Evolutionary conservation across 2,113 vertebrate genomes (phyloP), one percentile per base, ranked within the genome.

Genomic region (Ictalurus furcatus): DNA sequence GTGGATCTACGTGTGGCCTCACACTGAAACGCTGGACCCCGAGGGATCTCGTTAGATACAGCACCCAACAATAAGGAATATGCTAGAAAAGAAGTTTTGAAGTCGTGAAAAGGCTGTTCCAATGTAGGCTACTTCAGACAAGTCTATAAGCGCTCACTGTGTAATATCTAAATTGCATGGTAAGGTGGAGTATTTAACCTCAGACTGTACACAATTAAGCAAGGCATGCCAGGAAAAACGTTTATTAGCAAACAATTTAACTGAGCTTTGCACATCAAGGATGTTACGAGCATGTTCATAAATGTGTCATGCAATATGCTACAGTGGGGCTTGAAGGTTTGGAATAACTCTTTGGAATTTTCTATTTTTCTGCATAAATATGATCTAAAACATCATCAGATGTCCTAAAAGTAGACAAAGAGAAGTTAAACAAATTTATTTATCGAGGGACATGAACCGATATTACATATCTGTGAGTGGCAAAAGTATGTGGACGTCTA

Each of bases 21-120:
- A 78, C 23, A 83, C 56, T 73, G 52, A 83, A 83, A 40, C 16
- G 34, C 34, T 30, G 65, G 54, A 74, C 52, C 65, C 37, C 48
- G 21, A 83, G 87, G 65, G 44, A 13, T 88, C 63, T 67, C 3
- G 78, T 71, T 87, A 34, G 76, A 81, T 54, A 48, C 76, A 44
- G 34, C 23, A 11, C 19, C 44, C 17, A n/a, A 88, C 58, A 30
- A 88, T 25, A 83, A 34, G 23, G 87, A 83, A 88, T 88, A 88
- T 71, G 87, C 78, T 73, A 88, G 63, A 69, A 34, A 21, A 76
- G 40, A 76, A 21, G 44, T 61, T 58, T 8, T 40, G 63, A 76
- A 21, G 44, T 61, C 40, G 7, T 40, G 63, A 69, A 34, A 87
- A 21, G 59, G 30, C 82, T 71, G 25, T 87, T 81, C 76, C 71